Evolutionary conservation across 2,113 vertebrate species (phyloP).

Genomic region (Megaceryle torquata): DNA sequence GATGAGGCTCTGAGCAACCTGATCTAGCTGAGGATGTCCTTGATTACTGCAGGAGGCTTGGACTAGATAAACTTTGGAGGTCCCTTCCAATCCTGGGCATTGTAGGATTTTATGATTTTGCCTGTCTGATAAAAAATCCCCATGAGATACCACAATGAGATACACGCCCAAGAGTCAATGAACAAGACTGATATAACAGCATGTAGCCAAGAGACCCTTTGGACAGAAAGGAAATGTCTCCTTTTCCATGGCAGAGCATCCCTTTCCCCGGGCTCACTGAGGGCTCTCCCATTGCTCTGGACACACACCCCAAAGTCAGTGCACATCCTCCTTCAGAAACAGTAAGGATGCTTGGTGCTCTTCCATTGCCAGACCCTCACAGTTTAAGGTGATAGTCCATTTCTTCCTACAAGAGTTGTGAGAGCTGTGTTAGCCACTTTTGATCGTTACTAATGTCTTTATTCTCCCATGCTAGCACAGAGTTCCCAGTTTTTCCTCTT

Average conservation of each 20-base stretch:
- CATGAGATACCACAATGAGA: neutral
- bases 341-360: neutral
- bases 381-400: neutral
- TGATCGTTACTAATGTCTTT: neutral
- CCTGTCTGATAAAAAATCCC: neutral
- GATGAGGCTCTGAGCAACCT: no score
- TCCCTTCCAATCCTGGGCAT: no score
- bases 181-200: neutral
- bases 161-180: neutral
- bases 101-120: no score
- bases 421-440: neutral
- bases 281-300: neutral
- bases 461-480: neutral
- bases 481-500: neutral
- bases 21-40: no score
- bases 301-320: neutral
- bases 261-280: neutral
- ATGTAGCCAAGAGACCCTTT: neutral
- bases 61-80: no score
- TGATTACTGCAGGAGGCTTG: no score
- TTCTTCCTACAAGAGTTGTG: neutral
- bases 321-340: neutral
- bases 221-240: neutral
- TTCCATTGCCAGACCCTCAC: neutral
- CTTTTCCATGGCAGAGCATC: neutral